phyloP scores from a whole-genome alignment of 2,888 invertebrate species.

The Taenaris catops region DNA sequence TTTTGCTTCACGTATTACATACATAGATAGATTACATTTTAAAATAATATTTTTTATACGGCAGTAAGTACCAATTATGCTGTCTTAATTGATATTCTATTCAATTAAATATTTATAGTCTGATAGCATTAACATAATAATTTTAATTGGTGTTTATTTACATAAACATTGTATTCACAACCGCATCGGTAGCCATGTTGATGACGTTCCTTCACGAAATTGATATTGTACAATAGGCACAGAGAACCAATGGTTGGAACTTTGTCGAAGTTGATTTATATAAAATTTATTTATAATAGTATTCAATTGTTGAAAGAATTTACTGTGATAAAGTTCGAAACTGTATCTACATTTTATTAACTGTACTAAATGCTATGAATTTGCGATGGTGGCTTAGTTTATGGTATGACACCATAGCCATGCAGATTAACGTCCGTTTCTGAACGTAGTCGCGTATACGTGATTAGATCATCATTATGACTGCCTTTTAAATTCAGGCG shows the following conservation, averaged over 20 bases:
- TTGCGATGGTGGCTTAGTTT: conserved; percentile 12
- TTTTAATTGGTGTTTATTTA: no score
- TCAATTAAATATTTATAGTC: no score
- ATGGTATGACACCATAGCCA: conserved; percentile 16
- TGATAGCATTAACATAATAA: no score
- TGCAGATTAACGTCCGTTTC: conserved; percentile 22
- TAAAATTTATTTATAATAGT: background rate
- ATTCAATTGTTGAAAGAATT: background rate
- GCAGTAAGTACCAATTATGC: no score
- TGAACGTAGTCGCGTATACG: conserved; percentile 16
- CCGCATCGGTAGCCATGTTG: conserved; percentile 6
- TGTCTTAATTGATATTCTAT: no score
- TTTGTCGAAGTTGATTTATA: background rate
- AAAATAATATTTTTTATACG: no score
- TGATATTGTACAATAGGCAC: background rate
- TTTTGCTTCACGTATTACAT: no score
- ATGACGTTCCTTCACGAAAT: conserved; percentile 19
- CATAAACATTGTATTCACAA: background rate
- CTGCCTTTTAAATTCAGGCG: conserved; percentile 8
- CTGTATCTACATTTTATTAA: background rate
- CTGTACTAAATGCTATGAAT: conserved; percentile 3
- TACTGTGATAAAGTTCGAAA: background rate
- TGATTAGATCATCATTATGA: conserved; percentile 10
- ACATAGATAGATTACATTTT: no score
- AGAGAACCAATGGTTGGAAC: no score